Conservation (phyloP, 2,797 vertebrate genomes). For the Aphelocoma californica region DNA sequence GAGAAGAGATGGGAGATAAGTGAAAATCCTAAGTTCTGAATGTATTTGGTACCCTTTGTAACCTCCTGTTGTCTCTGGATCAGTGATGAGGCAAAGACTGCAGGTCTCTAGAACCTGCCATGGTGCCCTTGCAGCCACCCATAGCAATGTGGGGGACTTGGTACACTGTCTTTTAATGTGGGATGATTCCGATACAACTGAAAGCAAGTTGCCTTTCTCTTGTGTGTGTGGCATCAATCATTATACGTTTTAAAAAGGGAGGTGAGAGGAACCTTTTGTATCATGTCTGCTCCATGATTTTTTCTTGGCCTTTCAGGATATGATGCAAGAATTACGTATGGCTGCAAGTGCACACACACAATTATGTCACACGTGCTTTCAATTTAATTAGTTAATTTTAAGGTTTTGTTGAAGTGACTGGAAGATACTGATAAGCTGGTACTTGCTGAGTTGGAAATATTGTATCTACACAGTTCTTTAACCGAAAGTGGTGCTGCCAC, state of each 20-base stretch:
- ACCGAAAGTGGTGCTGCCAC: background rate
- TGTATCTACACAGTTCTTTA: background rate
- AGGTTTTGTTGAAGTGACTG: background rate
- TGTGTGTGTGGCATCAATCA: background rate
- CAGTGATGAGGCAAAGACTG: background rate
- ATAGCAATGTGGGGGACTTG: background rate
- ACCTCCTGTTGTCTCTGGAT: fast-evolving
- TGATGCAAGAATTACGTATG: background rate
- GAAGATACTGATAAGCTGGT: background rate
- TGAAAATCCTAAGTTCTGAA: background rate
- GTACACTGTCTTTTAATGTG: background rate
- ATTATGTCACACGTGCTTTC: background rate
- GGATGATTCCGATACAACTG: background rate
- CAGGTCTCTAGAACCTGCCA: background rate
- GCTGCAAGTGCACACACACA: background rate
- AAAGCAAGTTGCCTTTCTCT: background rate
- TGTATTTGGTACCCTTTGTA: background rate
- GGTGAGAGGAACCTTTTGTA: background rate
- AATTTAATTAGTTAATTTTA: background rate
- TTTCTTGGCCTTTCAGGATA: background rate
- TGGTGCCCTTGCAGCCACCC: background rate
- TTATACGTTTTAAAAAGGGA: background rate
- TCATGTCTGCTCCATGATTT: background rate
- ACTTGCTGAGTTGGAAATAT: background rate
- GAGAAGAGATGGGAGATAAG: background rate